Evolutionary conservation across 2,888 invertebrate genomes (phyloP), one percentile per base, ranked within the genome.

Genomic region (Suillia variegata): DNA sequence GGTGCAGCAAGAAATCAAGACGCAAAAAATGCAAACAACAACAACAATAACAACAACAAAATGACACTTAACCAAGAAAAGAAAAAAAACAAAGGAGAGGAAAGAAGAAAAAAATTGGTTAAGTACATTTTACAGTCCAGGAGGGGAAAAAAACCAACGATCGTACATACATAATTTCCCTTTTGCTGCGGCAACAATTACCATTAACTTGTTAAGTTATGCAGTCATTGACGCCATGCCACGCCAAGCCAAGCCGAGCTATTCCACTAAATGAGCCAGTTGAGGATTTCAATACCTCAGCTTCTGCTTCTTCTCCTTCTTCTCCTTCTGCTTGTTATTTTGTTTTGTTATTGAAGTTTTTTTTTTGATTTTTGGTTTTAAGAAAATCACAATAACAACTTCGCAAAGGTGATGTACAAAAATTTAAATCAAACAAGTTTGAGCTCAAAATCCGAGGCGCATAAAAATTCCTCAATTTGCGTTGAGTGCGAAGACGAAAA

Each of bases 401-500:
- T 51, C 62, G 61, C 33, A 59, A 53, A 53, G n/a, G 54, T 49
- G 62, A 51, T 45, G 56, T 20, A 53, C 47, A 55, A 12, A 4
- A 12, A 26, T 26, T 15, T 18, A 45, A 50, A 52, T 47, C 45
- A 15, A 53, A 52, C 62, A 54, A 47, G 53, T 34, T 22, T 34
- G 26, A n/a, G n/a, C n/a, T n/a, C 59, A 65, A 47, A 42, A 22
- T 26, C 18, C 15, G 21, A 15, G 22, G 61, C 66, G 72, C 67
- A 74, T 72, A 68, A 74, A 68, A 73, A 63, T 63, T 64, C 63
- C 73, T 69, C 64, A 67, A 71, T 68, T 69, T 69, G 64, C 68
- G 68, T n/a, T 67, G 69, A 73, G 73, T 73, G 73, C 72, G 71
- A 74, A 70, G 67, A 70, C 68, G 64, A 61, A 63, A 70, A 69